Evolutionary conservation across 2,888 invertebrate species (phyloP), one percentile per base, ranked within the genome.

Genomic region (Polyploca ridens): DNA sequence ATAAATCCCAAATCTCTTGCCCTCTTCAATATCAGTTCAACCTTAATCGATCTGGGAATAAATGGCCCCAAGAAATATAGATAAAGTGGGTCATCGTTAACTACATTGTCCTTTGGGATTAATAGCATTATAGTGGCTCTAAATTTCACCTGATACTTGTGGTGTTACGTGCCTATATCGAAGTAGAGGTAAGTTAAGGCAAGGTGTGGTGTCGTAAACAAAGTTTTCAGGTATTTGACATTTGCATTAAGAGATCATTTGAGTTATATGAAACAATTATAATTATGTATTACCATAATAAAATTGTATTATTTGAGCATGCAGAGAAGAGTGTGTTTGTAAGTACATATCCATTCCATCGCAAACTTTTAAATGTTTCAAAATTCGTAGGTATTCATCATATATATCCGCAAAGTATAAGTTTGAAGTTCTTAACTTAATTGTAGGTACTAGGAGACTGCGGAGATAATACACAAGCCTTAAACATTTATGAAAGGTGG

Each of bases 21-120:
- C 54, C 54, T 54, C 54, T 54, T 19, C 54, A 3, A 54, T 54
- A 54, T 10, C 19, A 54, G 54, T 54, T 54, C 54, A 54, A 54
- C 54, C 62, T 64, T 74, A 73, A 66, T 75, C 76, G 79, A 71
- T 74, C 68, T 69, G 76, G 75, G 70, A 75, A 71, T 70, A 71
- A 69, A 69, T 70, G 66, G 71, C 72, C 70, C 63, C 72, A 70
- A 73, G 75, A 77, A 77, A 77, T 77, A 73, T 73, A 76, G 84
- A 84, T 87, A 88, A 90, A 90, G 86, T 88, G 86, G 90, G 87
- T 85, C 88, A 84, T 84, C 82, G 86, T 86, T 89, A 88, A 87
- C 89, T 84, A 86, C 82, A 80, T 81, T 79, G 85, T 85, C 90
- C 82, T 86, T 65, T 65, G 81, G 89, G 90, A 88, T 88, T 89